Base-by-base conservation (phyloP, 2,888 invertebrate genomes). In the Aleiodes leptofemur region DNA sequence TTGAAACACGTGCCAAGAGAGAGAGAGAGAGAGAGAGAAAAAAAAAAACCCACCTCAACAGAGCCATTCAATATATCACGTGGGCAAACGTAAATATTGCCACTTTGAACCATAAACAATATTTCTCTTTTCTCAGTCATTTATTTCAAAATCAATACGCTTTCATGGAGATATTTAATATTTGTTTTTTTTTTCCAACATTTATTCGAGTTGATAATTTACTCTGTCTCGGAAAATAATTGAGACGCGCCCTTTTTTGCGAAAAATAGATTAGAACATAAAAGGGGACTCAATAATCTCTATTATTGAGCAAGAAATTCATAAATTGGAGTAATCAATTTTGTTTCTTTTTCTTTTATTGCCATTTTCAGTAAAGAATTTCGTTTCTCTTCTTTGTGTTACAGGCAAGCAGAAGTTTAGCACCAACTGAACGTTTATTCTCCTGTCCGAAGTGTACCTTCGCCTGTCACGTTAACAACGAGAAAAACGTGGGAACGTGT, bases 371-470 rank as follows among this genome's bases (percentile, higher is more conserved):
- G 4, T 23, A 13, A 23, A n/a, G 13, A 2, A 34, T 3, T 29
- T 31, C 14, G 7, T 34, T 31, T 6, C 0, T 29, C 14, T 61
- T 61, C 7, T 31, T 6, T 23, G 56, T 79, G 74, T 85, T 85
- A 3, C 83, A 89, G 89, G 88, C 88, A 75, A 85, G 88, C 81
- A 87, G 88, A 14, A 86, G 85, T 9, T 82, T 89, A 34, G 86
- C 84, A 50, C 86, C 86, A 11, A 83, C 84, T 83, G 88, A 88
- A 72, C 86, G 87, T 55, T 78, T 89, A 51, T 73, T 87, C 61
- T 82, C 84, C 4, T 89, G 89, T 71, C 89, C 89, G n/a, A 87
- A 83, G 72, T 89, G 89, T 78, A 83, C 85, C 38, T 89, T 89
- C 74, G 86, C 89, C 3, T 88, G 87, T 72, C 86, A 84, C 74